A percentile compares a stretch with the other conserved stretches of the same genome.
phyloP scores from a whole-genome alignment of 2,797 vertebrate genomes.

The Squalus acanthias region DNA sequence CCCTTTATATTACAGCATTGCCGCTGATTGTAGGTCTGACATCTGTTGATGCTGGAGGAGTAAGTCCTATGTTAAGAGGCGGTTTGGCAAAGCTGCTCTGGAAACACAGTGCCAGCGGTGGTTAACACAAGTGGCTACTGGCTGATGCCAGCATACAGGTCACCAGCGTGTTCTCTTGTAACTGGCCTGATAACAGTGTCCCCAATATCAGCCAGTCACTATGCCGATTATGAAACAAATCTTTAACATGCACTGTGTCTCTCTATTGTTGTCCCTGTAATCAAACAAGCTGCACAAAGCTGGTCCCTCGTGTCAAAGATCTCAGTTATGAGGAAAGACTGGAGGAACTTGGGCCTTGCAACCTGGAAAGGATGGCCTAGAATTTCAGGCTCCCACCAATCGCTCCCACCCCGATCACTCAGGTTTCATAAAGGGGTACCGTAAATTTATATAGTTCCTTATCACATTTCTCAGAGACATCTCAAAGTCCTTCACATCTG shows the following conservation, averaged over 20 bases:
- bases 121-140: background rate
- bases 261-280: background rate
- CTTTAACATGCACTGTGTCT: background rate
- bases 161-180: background rate
- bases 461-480: background rate
- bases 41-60: background rate
- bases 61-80: background rate
- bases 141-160: background rate
- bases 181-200: background rate
- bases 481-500: background rate
- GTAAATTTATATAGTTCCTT: background rate
- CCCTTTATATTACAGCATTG: background rate
- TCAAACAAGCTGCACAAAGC: background rate
- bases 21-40: background rate
- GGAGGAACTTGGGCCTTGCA: background rate
- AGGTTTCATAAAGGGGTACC: background rate
- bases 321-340: background rate
- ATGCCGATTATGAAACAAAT: background rate
- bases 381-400: background rate
- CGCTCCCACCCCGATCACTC: background rate
- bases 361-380: background rate
- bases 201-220: background rate
- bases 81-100: background rate
- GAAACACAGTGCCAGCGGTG: background rate
- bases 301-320: background rate